Evolutionary conservation across 2,797 vertebrate species (phyloP).

Genomic region (Sebastes nivosus): DNA sequence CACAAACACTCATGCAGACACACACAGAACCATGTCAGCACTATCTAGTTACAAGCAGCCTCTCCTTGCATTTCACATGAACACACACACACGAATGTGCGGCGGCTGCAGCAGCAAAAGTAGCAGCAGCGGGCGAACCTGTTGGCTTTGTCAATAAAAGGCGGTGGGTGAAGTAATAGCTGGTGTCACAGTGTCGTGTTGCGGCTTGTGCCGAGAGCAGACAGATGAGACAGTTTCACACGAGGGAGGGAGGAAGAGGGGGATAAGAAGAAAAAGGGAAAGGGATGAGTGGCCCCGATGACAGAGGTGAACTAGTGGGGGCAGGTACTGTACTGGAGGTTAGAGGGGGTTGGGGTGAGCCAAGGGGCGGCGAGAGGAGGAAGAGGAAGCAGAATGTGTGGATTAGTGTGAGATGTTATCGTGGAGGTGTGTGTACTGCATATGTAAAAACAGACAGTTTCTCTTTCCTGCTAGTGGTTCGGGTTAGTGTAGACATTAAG

Average conservation of each 20-base stretch:
- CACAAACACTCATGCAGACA: not conserved
- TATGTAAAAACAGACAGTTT: slow-evolving; percentile 32
- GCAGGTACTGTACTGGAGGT: not conserved
- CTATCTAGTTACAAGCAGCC: slow-evolving; percentile 28
- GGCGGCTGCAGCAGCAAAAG: not conserved
- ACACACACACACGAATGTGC: slow-evolving; percentile 1
- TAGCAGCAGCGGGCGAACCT: slow-evolving; percentile 65
- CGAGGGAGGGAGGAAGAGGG: slow-evolving; percentile 54
- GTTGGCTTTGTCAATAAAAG: slow-evolving; percentile 77
- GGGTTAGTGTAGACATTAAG: too few relatives aligned
- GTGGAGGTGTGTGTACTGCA: not conserved
- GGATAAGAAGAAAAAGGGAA: slow-evolving; percentile 18
- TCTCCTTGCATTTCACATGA: slow-evolving; percentile 18
- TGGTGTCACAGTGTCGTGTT: slow-evolving; percentile 79
- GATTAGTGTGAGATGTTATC: slow-evolving; percentile 25
- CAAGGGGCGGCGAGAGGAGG: not conserved
- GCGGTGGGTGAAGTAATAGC: slow-evolving; percentile 78
- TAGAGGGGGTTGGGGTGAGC: not conserved
- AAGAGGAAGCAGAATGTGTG: slow-evolving; percentile 19
- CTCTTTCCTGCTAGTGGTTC: slow-evolving; percentile 3
- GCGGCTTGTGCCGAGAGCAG: slow-evolving; percentile 76
- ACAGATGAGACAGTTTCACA: slow-evolving; percentile 77
- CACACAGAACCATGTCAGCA: not conserved
- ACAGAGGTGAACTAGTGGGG: not conserved
- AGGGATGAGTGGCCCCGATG: slow-evolving; percentile 1